Evolutionary conservation across 2,797 vertebrate species (phyloP).

Genomic region (Alcedo atthis): DNA sequence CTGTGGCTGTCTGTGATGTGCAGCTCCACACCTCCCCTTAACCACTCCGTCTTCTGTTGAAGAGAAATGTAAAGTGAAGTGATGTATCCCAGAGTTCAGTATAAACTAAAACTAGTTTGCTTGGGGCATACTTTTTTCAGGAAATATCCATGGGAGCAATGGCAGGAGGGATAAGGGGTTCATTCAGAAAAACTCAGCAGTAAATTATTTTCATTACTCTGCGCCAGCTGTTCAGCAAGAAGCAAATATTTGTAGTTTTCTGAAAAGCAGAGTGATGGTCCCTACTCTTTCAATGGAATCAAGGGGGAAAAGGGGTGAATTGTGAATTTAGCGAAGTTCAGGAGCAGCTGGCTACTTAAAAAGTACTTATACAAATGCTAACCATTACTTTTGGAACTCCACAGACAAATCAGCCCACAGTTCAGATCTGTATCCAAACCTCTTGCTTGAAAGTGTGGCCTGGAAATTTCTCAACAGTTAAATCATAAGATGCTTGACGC

Average conservation of each 20-base stretch:
- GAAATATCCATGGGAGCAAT: background rate
- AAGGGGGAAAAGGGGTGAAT: background rate
- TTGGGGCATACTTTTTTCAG: background rate
- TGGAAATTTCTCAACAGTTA: slow-evolving; percentile 43
- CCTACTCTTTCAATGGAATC: background rate
- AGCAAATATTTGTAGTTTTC: background rate
- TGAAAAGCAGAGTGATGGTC: background rate
- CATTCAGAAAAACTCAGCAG: slow-evolving; percentile 10
- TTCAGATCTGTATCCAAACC: slow-evolving; percentile 23
- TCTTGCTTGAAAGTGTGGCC: slow-evolving; percentile 22
- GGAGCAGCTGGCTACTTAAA: background rate
- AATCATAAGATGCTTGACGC: background rate
- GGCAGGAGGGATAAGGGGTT: background rate
- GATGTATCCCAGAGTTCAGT: background rate
- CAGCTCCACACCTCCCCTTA: background rate
- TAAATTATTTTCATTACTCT: background rate
- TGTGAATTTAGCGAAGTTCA: background rate
- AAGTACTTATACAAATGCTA: background rate
- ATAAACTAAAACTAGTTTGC: background rate
- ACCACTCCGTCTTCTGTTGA: background rate
- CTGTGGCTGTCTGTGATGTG: background rate
- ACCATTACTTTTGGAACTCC: background rate
- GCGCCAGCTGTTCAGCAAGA: background rate
- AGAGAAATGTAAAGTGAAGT: background rate
- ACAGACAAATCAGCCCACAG: background rate